Percentiles rank a stretch among this genome's conserved stretches.
These are phyloP conservation scores for Pristis pectinata DNA, from an alignment of 2,797 vertebrate species.

Conservation along the genomic window DNA sequence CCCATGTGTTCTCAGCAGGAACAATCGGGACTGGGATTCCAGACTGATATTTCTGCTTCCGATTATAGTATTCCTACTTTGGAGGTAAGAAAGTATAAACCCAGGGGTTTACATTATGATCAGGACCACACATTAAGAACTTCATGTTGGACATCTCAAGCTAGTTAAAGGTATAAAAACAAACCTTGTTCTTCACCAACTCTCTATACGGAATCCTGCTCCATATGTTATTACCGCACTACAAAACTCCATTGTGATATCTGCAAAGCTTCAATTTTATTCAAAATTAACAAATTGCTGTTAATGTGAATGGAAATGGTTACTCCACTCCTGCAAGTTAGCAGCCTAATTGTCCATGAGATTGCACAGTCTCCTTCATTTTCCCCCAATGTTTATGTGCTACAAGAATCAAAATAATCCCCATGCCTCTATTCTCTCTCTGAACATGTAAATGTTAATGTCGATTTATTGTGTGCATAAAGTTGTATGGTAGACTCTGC, in stretches of 20 bases:
- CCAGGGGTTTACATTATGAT: too few species aligned
- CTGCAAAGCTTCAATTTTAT: neutral
- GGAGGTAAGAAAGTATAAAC: neutral
- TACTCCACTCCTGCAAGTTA: neutral
- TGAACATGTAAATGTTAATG: neutral
- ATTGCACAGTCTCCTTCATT: neutral
- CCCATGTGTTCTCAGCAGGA: neutral
- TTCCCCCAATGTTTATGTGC: neutral
- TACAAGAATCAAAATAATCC: slow-evolving; percentile 31
- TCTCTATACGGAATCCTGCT: neutral
- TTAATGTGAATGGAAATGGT: neutral
- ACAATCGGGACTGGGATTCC: neutral
- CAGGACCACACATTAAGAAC: too few species aligned
- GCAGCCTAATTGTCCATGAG: neutral
- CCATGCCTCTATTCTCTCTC: slow-evolving; percentile 48
- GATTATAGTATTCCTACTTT: neutral
- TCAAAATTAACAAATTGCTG: neutral
- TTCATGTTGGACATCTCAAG: too few species aligned
- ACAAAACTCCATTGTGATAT: neutral
- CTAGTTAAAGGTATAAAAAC: too few species aligned
- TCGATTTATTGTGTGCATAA: neutral
- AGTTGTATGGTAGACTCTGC: neutral
- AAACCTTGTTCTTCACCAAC: too few species aligned
- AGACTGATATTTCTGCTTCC: neutral
- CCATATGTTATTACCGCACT: neutral